Evolutionary conservation across 2,888 invertebrate species (phyloP).

Genomic region (Rhaphigaster nebulosa): DNA sequence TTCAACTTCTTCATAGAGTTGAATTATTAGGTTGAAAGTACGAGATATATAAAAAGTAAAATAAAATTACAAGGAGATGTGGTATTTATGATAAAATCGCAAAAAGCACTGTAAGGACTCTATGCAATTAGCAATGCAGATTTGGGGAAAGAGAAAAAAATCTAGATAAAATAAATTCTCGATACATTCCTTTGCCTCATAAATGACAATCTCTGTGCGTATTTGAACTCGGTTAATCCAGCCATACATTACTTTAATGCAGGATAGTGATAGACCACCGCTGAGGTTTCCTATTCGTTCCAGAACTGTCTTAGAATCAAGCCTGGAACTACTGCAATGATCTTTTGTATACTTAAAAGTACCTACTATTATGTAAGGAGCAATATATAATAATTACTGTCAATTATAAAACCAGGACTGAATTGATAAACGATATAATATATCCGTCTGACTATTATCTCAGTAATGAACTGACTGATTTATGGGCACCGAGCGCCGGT

Average conservation of each 20-base stretch:
- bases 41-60: no score
- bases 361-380: background rate
- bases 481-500: background rate
- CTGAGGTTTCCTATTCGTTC: background rate
- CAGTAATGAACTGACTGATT: background rate
- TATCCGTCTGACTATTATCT: background rate
- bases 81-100: no score
- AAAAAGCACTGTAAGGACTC: no score
- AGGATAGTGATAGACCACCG: background rate
- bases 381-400: slow-evolving; percentile 23
- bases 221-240: background rate
- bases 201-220: background rate
- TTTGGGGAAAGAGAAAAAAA: no score
- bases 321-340: background rate
- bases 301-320: background rate
- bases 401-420: slow-evolving; percentile 13
- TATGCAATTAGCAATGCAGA: no score
- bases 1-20: no score
- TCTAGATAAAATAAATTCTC: background rate
- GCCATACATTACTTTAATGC: background rate
- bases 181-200: background rate
- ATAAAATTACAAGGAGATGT: no score
- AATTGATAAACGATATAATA: background rate
- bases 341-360: background rate
- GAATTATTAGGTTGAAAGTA: no score